A percentile compares a stretch with the other conserved stretches of the same genome.
Conservation (phyloP, 1,140 invertebrate species). For the Caenorhabditis tropicalis region DNA sequence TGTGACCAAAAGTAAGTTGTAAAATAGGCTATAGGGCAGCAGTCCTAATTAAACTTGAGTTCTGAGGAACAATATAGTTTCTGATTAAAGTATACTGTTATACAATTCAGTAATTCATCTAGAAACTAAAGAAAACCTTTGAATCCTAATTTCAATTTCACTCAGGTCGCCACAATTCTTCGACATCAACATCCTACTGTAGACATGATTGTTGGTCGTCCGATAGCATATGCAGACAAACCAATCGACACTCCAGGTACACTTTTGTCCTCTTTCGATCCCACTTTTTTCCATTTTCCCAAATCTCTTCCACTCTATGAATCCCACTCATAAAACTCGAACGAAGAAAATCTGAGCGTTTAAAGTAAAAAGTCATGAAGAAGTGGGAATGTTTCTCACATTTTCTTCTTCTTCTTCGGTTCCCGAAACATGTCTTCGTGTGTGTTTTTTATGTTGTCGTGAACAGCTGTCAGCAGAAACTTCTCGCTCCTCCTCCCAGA, state of each 20-base stretch:
- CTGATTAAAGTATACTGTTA: too few relatives aligned
- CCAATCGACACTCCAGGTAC: conserved; percentile 63
- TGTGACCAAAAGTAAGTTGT: too few relatives aligned
- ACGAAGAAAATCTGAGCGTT: background rate
- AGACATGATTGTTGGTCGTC: conserved; percentile 85
- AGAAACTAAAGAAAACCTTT: too few relatives aligned
- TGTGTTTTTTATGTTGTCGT: conserved; percentile 12
- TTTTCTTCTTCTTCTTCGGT: background rate
- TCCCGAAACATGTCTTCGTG: conserved; percentile 30
- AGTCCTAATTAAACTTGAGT: too few relatives aligned
- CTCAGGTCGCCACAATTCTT: conserved; percentile 83
- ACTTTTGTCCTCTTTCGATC: background rate
- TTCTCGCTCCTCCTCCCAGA: conserved; percentile 25
- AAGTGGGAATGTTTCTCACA: conserved; percentile 12
- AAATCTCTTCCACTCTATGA: background rate
- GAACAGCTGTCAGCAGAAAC: conserved; percentile 40
- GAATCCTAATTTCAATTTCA: too few relatives aligned
- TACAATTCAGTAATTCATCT: too few relatives aligned
- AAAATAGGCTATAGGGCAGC: too few relatives aligned
- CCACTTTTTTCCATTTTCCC: background rate
- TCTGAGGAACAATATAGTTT: too few relatives aligned
- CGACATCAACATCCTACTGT: conserved; percentile 85
- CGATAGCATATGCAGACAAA: conserved; percentile 53
- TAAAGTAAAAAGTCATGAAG: conserved; percentile 6
- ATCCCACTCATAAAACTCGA: background rate